These are phyloP conservation scores for Odocoileus hemionus DNA, from an alignment of 2,113 vertebrate genomes.

Conservation along the genomic window DNA sequence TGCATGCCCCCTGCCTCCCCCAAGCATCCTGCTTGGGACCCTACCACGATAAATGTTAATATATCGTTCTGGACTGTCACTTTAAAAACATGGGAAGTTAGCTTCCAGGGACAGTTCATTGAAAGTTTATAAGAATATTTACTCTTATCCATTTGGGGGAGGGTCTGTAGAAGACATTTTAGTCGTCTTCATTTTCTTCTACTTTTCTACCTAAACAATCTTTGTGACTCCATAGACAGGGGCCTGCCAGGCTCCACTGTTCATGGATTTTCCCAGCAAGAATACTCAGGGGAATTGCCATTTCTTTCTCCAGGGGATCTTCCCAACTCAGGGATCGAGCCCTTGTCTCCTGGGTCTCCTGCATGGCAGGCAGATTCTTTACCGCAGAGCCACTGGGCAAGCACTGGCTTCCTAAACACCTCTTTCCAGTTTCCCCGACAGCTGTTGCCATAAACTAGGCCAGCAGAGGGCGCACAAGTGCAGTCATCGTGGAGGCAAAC, in stretches of 20 bases:
- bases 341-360: not conserved
- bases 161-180: not conserved
- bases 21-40: not conserved
- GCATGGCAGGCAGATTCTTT: not conserved
- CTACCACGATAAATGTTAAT: not conserved
- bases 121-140: not conserved
- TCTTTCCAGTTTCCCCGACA: not conserved
- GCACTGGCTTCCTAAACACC: not conserved
- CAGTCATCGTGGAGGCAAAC: not conserved
- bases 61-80: not conserved
- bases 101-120: not conserved
- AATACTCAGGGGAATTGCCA: not conserved
- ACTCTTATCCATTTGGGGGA: not conserved
- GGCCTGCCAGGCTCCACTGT: not conserved
- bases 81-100: not conserved
- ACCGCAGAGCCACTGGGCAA: not conserved
- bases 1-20: not conserved
- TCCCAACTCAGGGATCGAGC: not conserved
- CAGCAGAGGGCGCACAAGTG: conserved; percentile 45
- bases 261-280: not conserved
- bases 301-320: not conserved
- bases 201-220: not conserved
- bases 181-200: not conserved
- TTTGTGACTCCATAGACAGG: not conserved
- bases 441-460: not conserved